Percentiles rank a stretch among this genome's conserved stretches.
Conservation (phyloP, 53 echinoderm and acorn worm species). For the Actinopyga echinites region DNA sequence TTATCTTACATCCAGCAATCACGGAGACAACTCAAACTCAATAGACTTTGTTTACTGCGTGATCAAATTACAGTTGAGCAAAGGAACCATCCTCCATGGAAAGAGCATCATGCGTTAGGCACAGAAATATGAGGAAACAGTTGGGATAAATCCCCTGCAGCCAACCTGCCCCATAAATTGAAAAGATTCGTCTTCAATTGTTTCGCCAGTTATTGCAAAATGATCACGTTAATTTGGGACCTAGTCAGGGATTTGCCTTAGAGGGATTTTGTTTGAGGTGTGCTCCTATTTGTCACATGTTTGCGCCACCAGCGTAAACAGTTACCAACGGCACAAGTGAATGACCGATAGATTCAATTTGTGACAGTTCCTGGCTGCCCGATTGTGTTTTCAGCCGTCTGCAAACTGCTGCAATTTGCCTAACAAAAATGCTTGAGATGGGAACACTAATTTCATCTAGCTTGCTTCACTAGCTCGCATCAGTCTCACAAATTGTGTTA, state of each 20-base stretch:
- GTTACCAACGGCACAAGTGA: constrained; percentile 41
- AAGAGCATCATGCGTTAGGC: constrained; percentile 40
- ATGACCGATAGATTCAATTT: constrained; percentile 56
- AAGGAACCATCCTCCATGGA: constrained; percentile 18
- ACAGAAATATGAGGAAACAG: constrained; percentile 42
- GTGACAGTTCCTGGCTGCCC: constrained; percentile 39
- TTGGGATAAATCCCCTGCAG: constrained; percentile 38
- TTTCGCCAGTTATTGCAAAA: constrained; percentile 48
- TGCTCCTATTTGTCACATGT: constrained; percentile 40
- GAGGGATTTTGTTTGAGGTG: constrained; percentile 41
- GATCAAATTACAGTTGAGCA: constrained; percentile 41
- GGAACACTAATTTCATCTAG: constrained; percentile 54
- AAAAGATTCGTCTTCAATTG: constrained; percentile 47
- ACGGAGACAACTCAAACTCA: constrained; percentile 28
- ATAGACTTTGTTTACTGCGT: constrained; percentile 36
- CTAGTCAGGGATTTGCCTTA: constrained; percentile 40
- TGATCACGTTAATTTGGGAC: constrained; percentile 50
- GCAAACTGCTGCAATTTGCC: constrained; percentile 48
- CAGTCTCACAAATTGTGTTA: constrained; percentile 53
- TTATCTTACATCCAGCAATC: background rate
- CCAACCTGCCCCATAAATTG: constrained; percentile 48
- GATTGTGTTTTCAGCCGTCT: constrained; percentile 51
- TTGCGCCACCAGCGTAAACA: constrained; percentile 43
- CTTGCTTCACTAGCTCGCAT: constrained; percentile 49
- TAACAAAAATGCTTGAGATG: constrained; percentile 47